Evolutionary conservation across 2,797 vertebrate genomes (phyloP), one percentile per base, ranked within the genome.

Genomic region (Anguilla marmorata): DNA sequence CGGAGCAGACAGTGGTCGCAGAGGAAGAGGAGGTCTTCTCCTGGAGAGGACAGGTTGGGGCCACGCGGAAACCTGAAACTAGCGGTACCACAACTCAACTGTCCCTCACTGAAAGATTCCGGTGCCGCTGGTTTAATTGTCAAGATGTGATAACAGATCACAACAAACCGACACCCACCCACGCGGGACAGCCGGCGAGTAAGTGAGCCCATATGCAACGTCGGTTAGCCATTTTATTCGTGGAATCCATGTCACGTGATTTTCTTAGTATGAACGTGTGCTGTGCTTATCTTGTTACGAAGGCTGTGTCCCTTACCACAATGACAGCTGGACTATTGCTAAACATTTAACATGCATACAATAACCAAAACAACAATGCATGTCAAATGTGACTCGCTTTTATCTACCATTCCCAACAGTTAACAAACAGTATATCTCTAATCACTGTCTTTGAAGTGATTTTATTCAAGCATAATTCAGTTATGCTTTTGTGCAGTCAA

Each of bases 121-220:
- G 95, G 96, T 95, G 96, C 94, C 95, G 91, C 95, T 91, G 95
- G 91, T 93, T 90, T 93, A 84, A 89, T 96, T 96, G 96, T 96
- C 96, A 89, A 93, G 90, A 94, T 87, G 93, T 93, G 96, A 96
- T 96, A 96, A 96, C 95, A 95, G 95, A 96, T 89, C 94, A 95
- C 95, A 95, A 95, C 95, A 95, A 95, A 95, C 93, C 93, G 91
- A 88, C 91, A 88, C 83, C 30, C 52, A 56, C 52, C 82, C 93
- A 93, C 92, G 86, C 86, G 14, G 79, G 45, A 87, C 86, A 69
- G 79, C 79, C 79, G 86, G 80, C 52, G 86, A 82, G 41, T 82
- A 82, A 82, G 79, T 82, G 79, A 6, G 79, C 79, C 33, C 79
- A 19, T 14, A 48, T 82, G 76, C 76, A 21, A 48, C 21, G 41